A percentile compares a stretch with the other conserved stretches of the same genome.
Conservation (phyloP, 2,888 invertebrate genomes). For the Clanis bilineata region DNA sequence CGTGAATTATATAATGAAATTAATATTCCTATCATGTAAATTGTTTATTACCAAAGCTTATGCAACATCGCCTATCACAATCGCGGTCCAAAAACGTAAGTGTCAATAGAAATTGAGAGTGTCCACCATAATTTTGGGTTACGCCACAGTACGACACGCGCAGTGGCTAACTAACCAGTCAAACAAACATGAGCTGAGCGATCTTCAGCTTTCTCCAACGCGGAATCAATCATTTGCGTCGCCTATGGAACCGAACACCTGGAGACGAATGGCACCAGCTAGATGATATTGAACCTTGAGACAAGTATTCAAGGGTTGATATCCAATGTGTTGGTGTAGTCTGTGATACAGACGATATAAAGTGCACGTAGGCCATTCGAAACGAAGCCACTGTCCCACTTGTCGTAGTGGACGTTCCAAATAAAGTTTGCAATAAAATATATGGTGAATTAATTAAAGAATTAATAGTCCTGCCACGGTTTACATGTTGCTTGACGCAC, state of each 20-base stretch:
- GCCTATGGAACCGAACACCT: conserved; percentile 29
- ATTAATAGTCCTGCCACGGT: conserved; percentile 29
- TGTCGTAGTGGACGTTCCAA: conserved; percentile 44
- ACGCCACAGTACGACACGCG: conserved; percentile 52
- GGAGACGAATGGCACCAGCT: conserved; percentile 22
- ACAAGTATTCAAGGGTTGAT: conserved; percentile 34
- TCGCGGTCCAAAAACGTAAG: conserved; percentile 42
- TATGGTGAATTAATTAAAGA: conserved; percentile 43
- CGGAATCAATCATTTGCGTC: conserved; percentile 51
- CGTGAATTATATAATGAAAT: conserved; percentile 4
- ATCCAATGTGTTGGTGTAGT: conserved; percentile 26
- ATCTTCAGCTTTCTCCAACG: conserved; percentile 64
- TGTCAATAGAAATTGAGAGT: conserved; percentile 72
- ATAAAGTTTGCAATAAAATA: conserved; percentile 54
- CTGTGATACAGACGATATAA: conserved; percentile 34
- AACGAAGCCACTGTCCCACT: conserved; percentile 53
- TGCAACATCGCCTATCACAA: conserved; percentile 35
- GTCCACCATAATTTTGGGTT: conserved; percentile 55
- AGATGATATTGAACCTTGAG: conserved; percentile 40
- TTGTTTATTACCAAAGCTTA: conserved; percentile 23
- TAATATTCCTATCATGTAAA: conserved; percentile 20
- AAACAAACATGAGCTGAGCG: conserved; percentile 40
- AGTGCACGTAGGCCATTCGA: conserved; percentile 53
- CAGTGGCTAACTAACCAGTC: conserved; percentile 51
- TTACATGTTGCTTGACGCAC: conserved; percentile 39